These are phyloP conservation scores for Sebastes minor DNA, from an alignment of 2,797 vertebrate species.

Conservation along the genomic window DNA sequence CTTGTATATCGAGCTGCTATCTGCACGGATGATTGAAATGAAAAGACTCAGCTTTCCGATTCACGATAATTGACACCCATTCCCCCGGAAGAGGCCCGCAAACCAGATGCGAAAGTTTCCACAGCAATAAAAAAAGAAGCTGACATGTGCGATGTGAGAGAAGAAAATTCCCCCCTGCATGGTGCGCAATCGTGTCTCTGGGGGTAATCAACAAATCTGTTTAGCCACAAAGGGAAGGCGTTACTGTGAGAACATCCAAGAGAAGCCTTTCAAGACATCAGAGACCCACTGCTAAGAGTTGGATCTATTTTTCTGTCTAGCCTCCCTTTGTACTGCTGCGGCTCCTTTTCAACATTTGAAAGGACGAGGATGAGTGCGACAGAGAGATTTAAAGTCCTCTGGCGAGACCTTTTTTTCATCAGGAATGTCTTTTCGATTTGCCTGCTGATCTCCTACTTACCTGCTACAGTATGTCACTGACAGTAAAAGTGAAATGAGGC, in stretches of 20 bases:
- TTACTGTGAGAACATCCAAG: conserved; percentile 47
- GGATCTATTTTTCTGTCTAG: conserved; percentile 41
- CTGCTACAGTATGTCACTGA: background rate
- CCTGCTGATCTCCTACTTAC: conserved; percentile 19
- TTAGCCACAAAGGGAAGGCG: conserved; percentile 54
- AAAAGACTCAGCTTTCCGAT: background rate
- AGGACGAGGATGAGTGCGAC: conserved; percentile 22
- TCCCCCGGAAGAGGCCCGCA: background rate
- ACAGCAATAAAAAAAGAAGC: conserved; percentile 2
- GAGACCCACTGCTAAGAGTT: conserved; percentile 43
- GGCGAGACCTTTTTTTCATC: conserved; percentile 16
- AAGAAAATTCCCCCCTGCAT: background rate
- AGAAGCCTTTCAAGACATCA: conserved; percentile 56
- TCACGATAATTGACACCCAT: background rate
- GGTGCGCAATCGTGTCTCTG: conserved; percentile 22
- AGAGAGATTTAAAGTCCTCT: conserved; percentile 29
- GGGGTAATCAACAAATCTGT: conserved; percentile 67
- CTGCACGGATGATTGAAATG: background rate
- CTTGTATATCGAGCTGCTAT: background rate
- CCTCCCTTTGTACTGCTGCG: conserved; percentile 46
- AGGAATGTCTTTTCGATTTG: conserved; percentile 37
- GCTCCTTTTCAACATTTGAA: conserved; percentile 42
- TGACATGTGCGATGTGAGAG: background rate
- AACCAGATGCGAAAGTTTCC: conserved; percentile 6
- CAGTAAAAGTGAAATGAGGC: background rate